Evolutionary conservation across 35 echinoderm and acorn worm genomes (phyloP), one percentile per base, ranked within the genome.

Genomic region (Heliocidaris tuberculata): DNA sequence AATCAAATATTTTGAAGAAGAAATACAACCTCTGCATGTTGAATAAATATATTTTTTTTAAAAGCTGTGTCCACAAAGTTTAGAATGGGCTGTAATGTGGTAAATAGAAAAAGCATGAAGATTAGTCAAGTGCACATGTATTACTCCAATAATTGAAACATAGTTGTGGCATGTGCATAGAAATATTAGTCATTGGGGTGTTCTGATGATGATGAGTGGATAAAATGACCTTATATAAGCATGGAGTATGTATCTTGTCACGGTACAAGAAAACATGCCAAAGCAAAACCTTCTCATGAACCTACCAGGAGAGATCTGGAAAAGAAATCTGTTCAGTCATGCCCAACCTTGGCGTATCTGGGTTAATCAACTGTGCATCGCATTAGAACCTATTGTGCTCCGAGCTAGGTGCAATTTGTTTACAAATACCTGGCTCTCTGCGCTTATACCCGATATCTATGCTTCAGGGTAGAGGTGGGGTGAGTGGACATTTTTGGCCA

Each of bases 191-290:
- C 52, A 56, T 13, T 15, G 15, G 15, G 11, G 15, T 56, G 52
- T 56, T 56, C 65, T 78, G n/a, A 0, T 1, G n/a, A 0, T 1
- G 7, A 78, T 78, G 17, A 78, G 27, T 78, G 19, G 65, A 78
- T 27, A 78, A n/a, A 78, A 78, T 78, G 65, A 78, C 65, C 65
- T 78, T 78, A 78, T n/a, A 78, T 78, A 78, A 78, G 65, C 65
- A 70, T 60, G 59, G 12, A 60, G 59, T 60, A 60, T 60, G 59
- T 60, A 60, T 13, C 19, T 0, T 60, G 59, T 60, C 59, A 12
- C 19, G 2, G 59, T 60, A 60, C 59, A 60, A 60, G 59, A 60
- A 19, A 60, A 60, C 59, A 60, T 60, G 59, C 59, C 12, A 42
- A 42, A 60, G 59, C 59, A 60, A n/a, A n/a, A 60, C 59, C 59